Conservation (phyloP, 2,797 vertebrate species). For the Telmatherina bonti region DNA sequence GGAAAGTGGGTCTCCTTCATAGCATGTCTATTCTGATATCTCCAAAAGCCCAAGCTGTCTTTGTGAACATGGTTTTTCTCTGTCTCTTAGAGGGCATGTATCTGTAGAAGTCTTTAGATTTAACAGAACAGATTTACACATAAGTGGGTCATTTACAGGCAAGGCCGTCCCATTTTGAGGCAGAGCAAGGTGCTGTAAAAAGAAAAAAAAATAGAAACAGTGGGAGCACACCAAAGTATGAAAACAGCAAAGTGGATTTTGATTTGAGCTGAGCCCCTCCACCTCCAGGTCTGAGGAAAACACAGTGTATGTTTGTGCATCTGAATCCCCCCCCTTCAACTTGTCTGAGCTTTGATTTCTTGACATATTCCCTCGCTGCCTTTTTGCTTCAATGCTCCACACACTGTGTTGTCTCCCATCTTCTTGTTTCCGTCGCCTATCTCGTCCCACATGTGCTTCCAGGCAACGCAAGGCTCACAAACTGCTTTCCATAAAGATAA, state of each 20-base stretch:
- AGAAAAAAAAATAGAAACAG: constrained; percentile 24
- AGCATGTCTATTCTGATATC: neutral
- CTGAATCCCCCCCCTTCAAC: constrained; percentile 80
- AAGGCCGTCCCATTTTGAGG: constrained; percentile 47
- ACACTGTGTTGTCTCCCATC: constrained; percentile 80
- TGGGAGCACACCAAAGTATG: constrained; percentile 55
- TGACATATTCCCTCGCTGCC: constrained; percentile 83
- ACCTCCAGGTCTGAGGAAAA: constrained; percentile 69
- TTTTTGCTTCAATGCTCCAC: constrained; percentile 84
- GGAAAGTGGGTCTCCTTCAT: neutral
- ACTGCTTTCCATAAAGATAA: constrained; percentile 79
- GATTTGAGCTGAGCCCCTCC: constrained; percentile 67
- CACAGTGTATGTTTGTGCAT: constrained; percentile 75
- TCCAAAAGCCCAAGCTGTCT: neutral
- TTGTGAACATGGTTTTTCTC: neutral
- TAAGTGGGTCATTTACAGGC: constrained; percentile 53
- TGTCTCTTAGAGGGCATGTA: neutral
- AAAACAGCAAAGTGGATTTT: constrained; percentile 72
- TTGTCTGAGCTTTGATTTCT: constrained; percentile 86
- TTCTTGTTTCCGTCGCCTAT: constrained; percentile 81
- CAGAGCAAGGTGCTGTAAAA: constrained; percentile 45
- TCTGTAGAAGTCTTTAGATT: constrained; percentile 17
- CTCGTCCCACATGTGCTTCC: constrained; percentile 80
- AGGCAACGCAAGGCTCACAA: constrained; percentile 73
- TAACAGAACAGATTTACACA: constrained; percentile 38